Evolutionary conservation across 2,113 vertebrate species (phyloP).

Genomic region (Brachyhypopomus gauderio): DNA sequence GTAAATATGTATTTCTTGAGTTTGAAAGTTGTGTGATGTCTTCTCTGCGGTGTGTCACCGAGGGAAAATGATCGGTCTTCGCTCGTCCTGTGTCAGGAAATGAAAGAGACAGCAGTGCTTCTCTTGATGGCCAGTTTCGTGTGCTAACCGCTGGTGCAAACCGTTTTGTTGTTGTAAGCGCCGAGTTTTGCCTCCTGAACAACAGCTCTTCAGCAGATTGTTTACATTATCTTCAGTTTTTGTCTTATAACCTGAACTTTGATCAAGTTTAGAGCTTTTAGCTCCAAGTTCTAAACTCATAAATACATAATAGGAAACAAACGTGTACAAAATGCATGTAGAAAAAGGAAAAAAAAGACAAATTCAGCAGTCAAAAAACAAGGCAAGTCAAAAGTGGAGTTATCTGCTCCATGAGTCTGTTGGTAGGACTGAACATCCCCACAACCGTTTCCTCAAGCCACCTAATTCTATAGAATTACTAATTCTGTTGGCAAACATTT

Average conservation of each 20-base stretch:
- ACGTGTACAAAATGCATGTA: too few species aligned
- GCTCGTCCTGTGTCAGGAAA: conserved; percentile 9
- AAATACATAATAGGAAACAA: background rate
- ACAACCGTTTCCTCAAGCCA: too few species aligned
- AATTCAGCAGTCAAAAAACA: too few species aligned
- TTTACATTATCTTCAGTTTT: background rate
- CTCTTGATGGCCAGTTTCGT: background rate
- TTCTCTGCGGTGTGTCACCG: background rate
- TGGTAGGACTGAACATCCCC: too few species aligned
- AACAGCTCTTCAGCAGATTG: background rate
- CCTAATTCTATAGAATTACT: background rate
- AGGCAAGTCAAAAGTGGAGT: too few species aligned
- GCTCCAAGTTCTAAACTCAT: background rate
- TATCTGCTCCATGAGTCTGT: too few species aligned
- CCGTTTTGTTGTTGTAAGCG: background rate
- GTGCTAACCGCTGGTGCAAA: background rate
- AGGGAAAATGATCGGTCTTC: conserved; percentile 5
- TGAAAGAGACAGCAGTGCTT: conserved; percentile 12
- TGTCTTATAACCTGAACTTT: background rate
- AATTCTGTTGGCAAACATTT: background rate
- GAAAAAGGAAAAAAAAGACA: too few species aligned
- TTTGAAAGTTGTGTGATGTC: background rate
- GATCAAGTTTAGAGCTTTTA: conserved; percentile 1
- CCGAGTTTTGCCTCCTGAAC: background rate
- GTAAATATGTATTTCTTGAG: background rate